Evolutionary conservation across 2,888 invertebrate species (phyloP), one percentile per base, ranked within the genome.

Genomic region (Dynastes hyllus): DNA sequence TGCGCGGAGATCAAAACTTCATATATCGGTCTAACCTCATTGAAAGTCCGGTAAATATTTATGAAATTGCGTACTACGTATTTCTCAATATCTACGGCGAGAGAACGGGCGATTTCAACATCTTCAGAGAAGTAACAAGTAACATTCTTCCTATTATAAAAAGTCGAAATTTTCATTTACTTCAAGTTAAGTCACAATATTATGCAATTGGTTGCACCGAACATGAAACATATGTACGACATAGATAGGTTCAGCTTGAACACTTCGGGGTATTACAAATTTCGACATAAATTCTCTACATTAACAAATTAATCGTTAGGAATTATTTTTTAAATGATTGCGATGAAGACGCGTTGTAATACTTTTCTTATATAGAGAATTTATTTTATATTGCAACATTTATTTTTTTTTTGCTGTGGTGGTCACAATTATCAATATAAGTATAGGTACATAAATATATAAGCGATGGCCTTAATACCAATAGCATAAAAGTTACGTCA

Each of bases 111-210:
- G 61, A 61, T 75, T 75, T 22, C 73, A 63, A 61, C n/a, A 73
- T 61, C 73, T 61, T 55, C 61, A 27, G 11, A 73, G 73, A 58
- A 75, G 73, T 61, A 73, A 61, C 58, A 40, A 75, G 61, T 61
- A 73, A 61, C 58, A 61, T 75, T 75, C 73, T 63, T 75, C 73
- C 61, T 63, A 63, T 61, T 75, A 69, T 45, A 75, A 75, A 45
- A 75, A 61, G 11, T 40, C 45, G 45, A 75, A 71, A 75, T 75
- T 75, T 75, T 75, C 22, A 61, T 75, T 75, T 75, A 45, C 73
- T 29, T 75, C 27, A 63, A 63, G 27, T 45, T 45, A 58, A 75
- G 29, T 6, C 32, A 8, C 45, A 27, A 61, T 61, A 45, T 75
- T 27, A 71, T 37, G 37, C 27, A 45, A 51, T 32, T 40, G 27